phyloP scores from a whole-genome alignment of 2,888 invertebrate species.

The Resseliella maxima region DNA sequence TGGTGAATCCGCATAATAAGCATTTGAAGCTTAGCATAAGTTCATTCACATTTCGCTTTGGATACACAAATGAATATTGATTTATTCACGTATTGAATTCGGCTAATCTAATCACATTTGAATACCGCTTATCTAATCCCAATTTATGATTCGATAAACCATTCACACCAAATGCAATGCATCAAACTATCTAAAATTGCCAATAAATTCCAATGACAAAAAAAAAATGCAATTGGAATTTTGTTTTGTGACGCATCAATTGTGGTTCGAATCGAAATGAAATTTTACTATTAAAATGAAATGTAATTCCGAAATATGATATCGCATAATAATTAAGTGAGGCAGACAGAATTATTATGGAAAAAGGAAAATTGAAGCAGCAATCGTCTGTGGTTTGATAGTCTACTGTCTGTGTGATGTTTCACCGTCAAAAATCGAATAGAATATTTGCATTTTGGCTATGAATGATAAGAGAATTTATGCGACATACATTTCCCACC shows the following conservation, averaged over 20 bases:
- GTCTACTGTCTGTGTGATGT: neutral
- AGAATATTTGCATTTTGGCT: neutral
- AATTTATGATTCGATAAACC: neutral
- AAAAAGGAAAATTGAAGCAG: neutral
- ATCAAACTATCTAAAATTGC: neutral
- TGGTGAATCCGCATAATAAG: neutral
- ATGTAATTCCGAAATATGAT: conserved; percentile 2
- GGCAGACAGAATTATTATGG: neutral
- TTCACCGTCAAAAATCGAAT: neutral
- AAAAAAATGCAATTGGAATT: neutral
- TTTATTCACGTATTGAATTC: neutral
- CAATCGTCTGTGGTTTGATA: neutral
- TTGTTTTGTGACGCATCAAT: neutral
- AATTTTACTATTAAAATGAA: conserved; percentile 3
- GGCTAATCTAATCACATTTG: too few relatives aligned
- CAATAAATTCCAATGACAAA: neutral
- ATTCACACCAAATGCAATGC: neutral
- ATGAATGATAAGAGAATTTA: conserved; percentile 11
- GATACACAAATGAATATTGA: neutral
- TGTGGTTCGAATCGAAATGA: conserved; percentile 3
- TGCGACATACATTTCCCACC: neutral
- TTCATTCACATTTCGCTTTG: neutral
- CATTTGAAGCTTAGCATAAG: neutral
- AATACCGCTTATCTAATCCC: neutral
- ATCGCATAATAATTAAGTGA: conserved; percentile 35